Evolutionary conservation across 2,888 invertebrate genomes (phyloP).

Genomic region (Eupithecia vulgata): DNA sequence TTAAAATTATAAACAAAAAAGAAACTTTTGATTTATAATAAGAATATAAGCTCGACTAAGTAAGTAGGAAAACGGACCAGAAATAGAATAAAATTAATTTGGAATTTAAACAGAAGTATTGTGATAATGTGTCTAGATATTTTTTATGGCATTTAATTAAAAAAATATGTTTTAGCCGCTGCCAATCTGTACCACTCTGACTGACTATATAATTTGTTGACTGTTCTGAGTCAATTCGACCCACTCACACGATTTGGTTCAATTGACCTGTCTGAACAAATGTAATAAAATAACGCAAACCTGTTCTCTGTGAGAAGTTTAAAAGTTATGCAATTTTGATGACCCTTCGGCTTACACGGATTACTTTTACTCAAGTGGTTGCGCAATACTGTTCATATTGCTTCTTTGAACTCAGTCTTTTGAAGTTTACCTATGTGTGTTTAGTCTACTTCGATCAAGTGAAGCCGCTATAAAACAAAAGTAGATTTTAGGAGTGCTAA

Average conservation of each 20-base stretch:
- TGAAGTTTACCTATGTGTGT: neutral
- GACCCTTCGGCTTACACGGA: slow-evolving; percentile 24
- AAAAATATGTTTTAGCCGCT: neutral
- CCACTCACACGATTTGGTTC: neutral
- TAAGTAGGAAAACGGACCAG: slow-evolving; percentile 38
- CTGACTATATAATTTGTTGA: neutral
- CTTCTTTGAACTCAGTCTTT: neutral
- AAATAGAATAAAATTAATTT: slow-evolving; percentile 23
- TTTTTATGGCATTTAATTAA: neutral
- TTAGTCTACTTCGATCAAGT: neutral
- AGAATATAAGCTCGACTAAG: slow-evolving; percentile 22
- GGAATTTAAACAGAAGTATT: neutral
- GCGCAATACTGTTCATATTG: slow-evolving; percentile 16
- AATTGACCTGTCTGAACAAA: slow-evolving; percentile 19
- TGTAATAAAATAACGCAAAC: slow-evolving; percentile 14
- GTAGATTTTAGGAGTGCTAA: neutral
- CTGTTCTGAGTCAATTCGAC: neutral
- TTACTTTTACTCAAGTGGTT: slow-evolving; percentile 32
- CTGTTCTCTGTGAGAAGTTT: slow-evolving; percentile 9
- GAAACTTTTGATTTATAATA: slow-evolving; percentile 15
- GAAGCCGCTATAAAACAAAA: neutral
- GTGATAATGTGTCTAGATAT: neutral
- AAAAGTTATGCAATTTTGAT: slow-evolving; percentile 28
- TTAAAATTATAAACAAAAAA: slow-evolving; percentile 2
- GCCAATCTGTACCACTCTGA: neutral